Evolutionary conservation across 1,140 invertebrate species (phyloP).

Genomic region (Drosophila carrolli): DNA sequence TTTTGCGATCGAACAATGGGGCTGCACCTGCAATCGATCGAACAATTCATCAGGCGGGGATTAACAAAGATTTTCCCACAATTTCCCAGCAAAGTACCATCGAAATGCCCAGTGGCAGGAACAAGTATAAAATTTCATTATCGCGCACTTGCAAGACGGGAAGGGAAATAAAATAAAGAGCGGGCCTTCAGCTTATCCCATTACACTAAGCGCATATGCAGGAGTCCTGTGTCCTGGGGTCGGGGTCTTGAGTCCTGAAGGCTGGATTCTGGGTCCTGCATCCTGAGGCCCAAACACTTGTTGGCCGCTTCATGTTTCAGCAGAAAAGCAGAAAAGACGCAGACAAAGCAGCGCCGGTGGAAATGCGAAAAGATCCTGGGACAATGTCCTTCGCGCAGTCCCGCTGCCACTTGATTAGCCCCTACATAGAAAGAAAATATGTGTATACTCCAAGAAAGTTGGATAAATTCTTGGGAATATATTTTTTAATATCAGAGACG

Average conservation of each 20-base stretch:
- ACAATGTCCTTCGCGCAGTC: slow-evolving; percentile 53
- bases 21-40: slow-evolving; percentile 66
- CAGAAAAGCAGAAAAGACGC: slow-evolving; percentile 11
- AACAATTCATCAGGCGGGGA: slow-evolving; percentile 72
- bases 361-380: slow-evolving; percentile 48
- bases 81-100: slow-evolving; percentile 61
- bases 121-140: slow-evolving; percentile 82
- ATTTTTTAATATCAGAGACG: too few species aligned
- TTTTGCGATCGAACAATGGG: slow-evolving; percentile 34
- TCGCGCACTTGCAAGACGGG: slow-evolving; percentile 36
- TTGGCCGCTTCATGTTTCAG: slow-evolving; percentile 69
- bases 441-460: too few species aligned
- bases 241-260: background rate
- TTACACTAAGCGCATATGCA: slow-evolving; percentile 70
- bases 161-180: background rate
- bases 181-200: slow-evolving; percentile 65
- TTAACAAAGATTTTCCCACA: slow-evolving; percentile 79
- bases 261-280: slow-evolving; percentile 13
- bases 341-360: slow-evolving; percentile 37
- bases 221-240: slow-evolving; percentile 22
- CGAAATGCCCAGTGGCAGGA: slow-evolving; percentile 30
- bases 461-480: too few species aligned
- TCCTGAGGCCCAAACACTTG: slow-evolving; percentile 47
- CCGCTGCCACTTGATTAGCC: slow-evolving; percentile 59
- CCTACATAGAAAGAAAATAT: slow-evolving; percentile 5